These are phyloP conservation scores for Hydropsyche betteni DNA, from an alignment of 2,888 invertebrate species.

Conservation along the genomic window DNA sequence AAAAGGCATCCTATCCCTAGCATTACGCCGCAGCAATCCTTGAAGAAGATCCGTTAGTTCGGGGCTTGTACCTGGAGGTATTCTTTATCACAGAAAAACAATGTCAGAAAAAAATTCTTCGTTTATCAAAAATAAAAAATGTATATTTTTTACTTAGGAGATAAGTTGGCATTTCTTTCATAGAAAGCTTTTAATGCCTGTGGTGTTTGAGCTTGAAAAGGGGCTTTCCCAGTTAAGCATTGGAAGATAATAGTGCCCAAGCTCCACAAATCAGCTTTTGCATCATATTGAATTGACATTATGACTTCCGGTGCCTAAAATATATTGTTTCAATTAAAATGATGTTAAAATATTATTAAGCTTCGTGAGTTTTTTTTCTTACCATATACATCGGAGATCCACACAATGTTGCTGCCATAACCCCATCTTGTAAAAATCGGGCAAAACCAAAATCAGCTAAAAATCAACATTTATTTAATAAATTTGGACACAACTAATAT, in stretches of 20 bases:
- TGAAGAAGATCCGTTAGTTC: slow-evolving; percentile 87
- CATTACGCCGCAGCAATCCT: slow-evolving; percentile 88
- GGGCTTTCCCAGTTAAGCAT: slow-evolving; percentile 98
- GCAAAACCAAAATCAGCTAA: slow-evolving; percentile 99
- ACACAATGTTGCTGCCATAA: slow-evolving; percentile 99
- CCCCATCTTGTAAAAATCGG: slow-evolving; percentile 96
- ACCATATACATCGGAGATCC: slow-evolving; percentile 99
- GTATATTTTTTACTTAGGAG: slow-evolving; percentile 76
- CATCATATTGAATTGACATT: slow-evolving; percentile 98
- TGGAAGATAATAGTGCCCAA: slow-evolving; percentile 98
- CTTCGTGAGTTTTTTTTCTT: slow-evolving; percentile 54
- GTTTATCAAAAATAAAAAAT: not conserved
- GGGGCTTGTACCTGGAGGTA: slow-evolving; percentile 92
- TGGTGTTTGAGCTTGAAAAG: slow-evolving; percentile 97
- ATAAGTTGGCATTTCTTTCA: slow-evolving; percentile 91
- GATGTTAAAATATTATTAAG: not conserved
- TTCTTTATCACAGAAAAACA: slow-evolving; percentile 67
- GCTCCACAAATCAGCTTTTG: slow-evolving; percentile 99
- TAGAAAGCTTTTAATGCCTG: slow-evolving; percentile 97
- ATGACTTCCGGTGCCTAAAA: slow-evolving; percentile 95
- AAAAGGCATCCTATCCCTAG: slow-evolving; percentile 95
- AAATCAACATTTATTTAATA: slow-evolving; percentile 53
- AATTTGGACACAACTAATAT: too few species aligned
- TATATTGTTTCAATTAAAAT: not conserved
- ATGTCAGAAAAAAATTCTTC: slow-evolving; percentile 18